These are phyloP conservation scores for Columba livia DNA, from an alignment of 2,113 vertebrate species.

Conservation along the genomic window DNA sequence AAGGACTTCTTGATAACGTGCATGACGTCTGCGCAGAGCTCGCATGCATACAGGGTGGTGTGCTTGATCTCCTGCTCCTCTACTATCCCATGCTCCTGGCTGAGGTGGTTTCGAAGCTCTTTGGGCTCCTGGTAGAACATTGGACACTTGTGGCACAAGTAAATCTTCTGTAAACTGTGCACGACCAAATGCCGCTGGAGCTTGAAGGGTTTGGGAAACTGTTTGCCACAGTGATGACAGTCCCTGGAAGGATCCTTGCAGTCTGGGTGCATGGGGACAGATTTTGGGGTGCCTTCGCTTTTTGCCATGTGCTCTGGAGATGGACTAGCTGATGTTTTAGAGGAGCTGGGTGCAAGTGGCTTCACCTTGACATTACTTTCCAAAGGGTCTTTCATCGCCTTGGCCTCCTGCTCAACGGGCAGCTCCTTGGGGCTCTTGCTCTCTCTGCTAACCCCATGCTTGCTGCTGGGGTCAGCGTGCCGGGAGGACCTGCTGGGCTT, in stretches of 20 bases:
- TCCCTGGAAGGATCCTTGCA: conserved; percentile 97
- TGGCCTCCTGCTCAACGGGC: conserved; percentile 40
- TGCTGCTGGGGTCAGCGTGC: conserved; percentile 66
- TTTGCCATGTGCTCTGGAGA: conserved; percentile 75
- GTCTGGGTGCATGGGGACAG: conserved; percentile 85
- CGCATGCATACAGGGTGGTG: conserved; percentile 92
- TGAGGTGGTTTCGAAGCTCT: conserved; percentile 88
- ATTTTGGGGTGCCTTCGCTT: conserved; percentile 74
- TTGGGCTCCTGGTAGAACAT: conserved; percentile 88
- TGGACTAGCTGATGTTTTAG: neutral
- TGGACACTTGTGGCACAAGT: conserved; percentile 91
- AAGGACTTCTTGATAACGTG: conserved; percentile 96
- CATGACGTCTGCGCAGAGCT: conserved; percentile 96
- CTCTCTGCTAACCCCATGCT: conserved; percentile 38
- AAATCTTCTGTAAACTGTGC: conserved; percentile 95
- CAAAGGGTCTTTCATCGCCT: conserved; percentile 13
- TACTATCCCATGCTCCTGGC: conserved; percentile 78
- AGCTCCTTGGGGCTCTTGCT: conserved; percentile 59
- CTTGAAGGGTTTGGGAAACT: conserved; percentile 98
- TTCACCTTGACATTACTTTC: conserved; percentile 70
- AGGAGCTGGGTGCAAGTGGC: neutral
- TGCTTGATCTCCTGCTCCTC: conserved; percentile 89
- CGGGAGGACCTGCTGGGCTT: conserved; percentile 73
- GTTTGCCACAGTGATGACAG: conserved; percentile 97
- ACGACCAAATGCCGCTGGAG: conserved; percentile 96